Conservation (phyloP, 2,113 vertebrate species). For the Ophthalmolycus amberensis region DNA sequence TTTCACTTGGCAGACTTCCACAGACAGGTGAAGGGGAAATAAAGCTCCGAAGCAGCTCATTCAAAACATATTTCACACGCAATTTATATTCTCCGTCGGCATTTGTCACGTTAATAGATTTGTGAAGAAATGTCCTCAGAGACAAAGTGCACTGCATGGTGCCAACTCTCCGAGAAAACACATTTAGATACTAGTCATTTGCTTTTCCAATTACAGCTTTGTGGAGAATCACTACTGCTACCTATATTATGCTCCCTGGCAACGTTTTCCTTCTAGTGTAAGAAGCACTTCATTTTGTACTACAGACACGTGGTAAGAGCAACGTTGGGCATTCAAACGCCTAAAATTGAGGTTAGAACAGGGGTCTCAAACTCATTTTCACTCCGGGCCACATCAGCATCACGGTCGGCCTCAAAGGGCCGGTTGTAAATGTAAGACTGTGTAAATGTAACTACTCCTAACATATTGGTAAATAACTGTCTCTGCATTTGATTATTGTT, state of each 20-base stretch:
- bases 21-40: slow-evolving; percentile 14
- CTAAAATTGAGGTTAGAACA: background rate
- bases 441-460: too few relatives aligned
- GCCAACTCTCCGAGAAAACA: background rate
- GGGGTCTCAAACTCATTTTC: too few relatives aligned
- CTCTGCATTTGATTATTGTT: too few relatives aligned
- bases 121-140: background rate
- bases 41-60: background rate
- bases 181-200: background rate
- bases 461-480: too few relatives aligned
- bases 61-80: slow-evolving; percentile 25
- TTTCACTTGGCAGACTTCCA: slow-evolving; percentile 60
- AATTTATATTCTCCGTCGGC: slow-evolving; percentile 16
- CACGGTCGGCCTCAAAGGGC: too few relatives aligned
- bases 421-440: too few relatives aligned
- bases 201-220: background rate
- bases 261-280: background rate
- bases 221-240: background rate
- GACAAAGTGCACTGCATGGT: background rate
- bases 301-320: background rate
- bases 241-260: background rate
- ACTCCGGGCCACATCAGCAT: too few relatives aligned
- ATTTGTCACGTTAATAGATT: slow-evolving; percentile 23
- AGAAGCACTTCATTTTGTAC: background rate
- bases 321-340: background rate